A percentile compares a stretch with the other conserved stretches of the same genome.
Evolutionary conservation across 2,113 vertebrate genomes (phyloP).

Genomic region (Amphiprion ocellaris): DNA sequence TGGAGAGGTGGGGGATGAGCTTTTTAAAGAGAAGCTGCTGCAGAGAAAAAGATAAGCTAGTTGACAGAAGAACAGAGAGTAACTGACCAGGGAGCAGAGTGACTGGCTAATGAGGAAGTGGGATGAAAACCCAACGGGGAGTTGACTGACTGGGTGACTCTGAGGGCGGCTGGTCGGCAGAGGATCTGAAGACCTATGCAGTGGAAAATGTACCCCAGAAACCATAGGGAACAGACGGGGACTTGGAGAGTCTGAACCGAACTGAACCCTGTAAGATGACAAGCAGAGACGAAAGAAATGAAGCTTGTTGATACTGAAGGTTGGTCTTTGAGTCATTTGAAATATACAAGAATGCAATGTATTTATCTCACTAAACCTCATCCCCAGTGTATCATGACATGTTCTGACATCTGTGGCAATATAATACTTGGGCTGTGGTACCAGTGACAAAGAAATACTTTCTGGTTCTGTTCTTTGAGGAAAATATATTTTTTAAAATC

Average conservation of each 20-base stretch:
- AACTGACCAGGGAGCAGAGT: conserved; percentile 5
- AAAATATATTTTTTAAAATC: too few relatives aligned
- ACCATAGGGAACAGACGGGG: conserved; percentile 3
- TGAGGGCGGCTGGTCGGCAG: background rate
- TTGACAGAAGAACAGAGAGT: conserved; percentile 4
- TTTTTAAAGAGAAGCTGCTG: background rate
- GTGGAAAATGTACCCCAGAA: conserved; percentile 8
- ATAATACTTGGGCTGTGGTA: background rate
- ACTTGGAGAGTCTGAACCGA: background rate
- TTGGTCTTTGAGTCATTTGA: background rate
- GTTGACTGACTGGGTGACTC: conserved; percentile 19
- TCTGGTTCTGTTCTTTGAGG: too few relatives aligned
- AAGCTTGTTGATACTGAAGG: conserved; percentile 25
- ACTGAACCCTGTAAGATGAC: conserved; percentile 7
- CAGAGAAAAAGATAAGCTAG: conserved; percentile 3
- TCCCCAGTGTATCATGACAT: background rate
- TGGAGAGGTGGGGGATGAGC: background rate
- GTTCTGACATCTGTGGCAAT: background rate
- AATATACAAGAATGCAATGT: background rate
- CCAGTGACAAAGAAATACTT: too few relatives aligned
- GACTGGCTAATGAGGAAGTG: conserved; percentile 32
- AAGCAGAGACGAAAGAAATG: conserved; percentile 20
- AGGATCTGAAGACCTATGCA: conserved; percentile 13
- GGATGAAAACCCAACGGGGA: background rate
- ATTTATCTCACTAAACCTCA: background rate